Base-by-base conservation (phyloP, 23 tunicate genomes). In the Phallusia fumigata region DNA sequence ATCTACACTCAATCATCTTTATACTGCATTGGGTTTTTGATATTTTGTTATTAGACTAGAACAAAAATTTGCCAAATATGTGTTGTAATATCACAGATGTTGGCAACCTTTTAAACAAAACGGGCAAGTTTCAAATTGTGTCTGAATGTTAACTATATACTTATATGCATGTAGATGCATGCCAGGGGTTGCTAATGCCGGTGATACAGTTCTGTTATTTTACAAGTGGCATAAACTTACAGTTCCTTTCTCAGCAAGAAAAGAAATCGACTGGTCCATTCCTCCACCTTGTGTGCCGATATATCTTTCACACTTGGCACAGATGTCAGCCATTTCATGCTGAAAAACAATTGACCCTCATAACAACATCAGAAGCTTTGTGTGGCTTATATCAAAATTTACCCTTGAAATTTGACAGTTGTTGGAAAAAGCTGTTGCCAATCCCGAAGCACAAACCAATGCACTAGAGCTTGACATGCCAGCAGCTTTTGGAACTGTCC, bases 241-340 rank as follows among this genome's bases (percentile, higher is more conserved):
- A 65, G 81, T 80, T 34, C 98, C 98, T 26, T 82, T 44, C 53
- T 93, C 91, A 0, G 98, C 98, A 2, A 93, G 82, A 78, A 93
- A 93, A 6, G 98, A 85, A 24, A 93, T 93, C 18, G 98, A 93
- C 82, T 95, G 98, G 74, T 95, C 98, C 98, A 95, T 95, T 6
- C 98, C 98, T 36, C 98, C 98, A 32, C 98, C 98, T 79, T 95
- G 98, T 33, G 98, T 95, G 6, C 98, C 98, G 65, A 95, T 95
- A 69, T 86, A 89, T 26, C 95, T 75, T 75, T 95, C 98, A 76
- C 95, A 89, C 47, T 75, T 78, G 18, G 95, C 89, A 65, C 98
- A 95, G 32, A 85, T 79, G 44, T 90, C 90, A 18, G 98, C 98
- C 36, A 95, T 77, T 24, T 86, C 76, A 32, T 74, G 79, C 98